Evolutionary conservation across 2,113 vertebrate species (phyloP).

Genomic region (Bos indicus): DNA sequence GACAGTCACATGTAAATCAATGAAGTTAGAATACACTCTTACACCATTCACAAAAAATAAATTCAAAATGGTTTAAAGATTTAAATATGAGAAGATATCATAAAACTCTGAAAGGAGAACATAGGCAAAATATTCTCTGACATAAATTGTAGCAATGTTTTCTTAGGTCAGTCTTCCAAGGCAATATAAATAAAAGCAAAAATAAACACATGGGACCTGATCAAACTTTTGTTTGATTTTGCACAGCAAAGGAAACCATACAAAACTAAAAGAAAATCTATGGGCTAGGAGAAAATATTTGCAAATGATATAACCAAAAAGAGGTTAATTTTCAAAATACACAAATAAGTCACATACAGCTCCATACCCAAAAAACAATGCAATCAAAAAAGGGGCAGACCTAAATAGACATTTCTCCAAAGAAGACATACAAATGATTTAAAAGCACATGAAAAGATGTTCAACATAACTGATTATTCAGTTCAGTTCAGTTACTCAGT

Average conservation of each 20-base stretch:
- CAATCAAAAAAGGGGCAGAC: neutral
- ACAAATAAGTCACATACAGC: neutral
- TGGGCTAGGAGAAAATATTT: neutral
- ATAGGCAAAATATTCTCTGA: neutral
- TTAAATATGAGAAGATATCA: neutral
- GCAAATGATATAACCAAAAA: neutral
- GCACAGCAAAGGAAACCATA: neutral
- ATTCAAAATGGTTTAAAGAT: neutral
- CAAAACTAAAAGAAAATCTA: neutral
- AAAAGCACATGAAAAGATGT: neutral
- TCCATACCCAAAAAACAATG: neutral
- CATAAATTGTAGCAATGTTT: neutral
- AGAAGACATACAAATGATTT: neutral
- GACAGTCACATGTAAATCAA: neutral
- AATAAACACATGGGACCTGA: neutral
- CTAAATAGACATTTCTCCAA: neutral
- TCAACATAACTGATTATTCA: neutral
- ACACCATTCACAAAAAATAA: neutral
- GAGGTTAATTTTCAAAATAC: neutral
- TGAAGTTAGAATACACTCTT: neutral
- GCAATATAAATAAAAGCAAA: neutral
- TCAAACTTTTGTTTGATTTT: neutral
- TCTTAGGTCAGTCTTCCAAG: neutral
- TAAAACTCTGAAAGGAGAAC: neutral
- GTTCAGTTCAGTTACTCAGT: neutral